Percentiles rank a stretch among this genome's conserved stretches.
These are phyloP conservation scores for Craniophora ligustri DNA, from an alignment of 2,888 invertebrate species.

Conservation along the genomic window DNA sequence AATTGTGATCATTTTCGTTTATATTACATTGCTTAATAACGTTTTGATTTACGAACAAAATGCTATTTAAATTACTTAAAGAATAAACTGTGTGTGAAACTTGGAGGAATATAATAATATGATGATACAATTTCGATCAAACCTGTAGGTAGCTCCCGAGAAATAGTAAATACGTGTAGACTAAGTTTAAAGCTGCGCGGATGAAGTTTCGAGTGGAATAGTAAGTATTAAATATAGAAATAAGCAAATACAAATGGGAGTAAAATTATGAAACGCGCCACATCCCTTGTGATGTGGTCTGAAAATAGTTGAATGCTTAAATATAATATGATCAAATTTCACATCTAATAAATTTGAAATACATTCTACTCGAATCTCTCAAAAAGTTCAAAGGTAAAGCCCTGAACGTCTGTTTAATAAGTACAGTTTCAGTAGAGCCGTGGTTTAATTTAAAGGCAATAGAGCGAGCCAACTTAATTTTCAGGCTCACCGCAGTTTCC, in stretches of 20 bases:
- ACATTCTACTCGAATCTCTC: constrained; percentile 48
- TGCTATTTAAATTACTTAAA: too few relatives aligned
- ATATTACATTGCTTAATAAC: too few relatives aligned
- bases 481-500: constrained; percentile 84
- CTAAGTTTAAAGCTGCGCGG: neutral
- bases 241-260: neutral
- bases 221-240: neutral
- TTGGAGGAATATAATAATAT: too few relatives aligned
- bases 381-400: constrained; percentile 61
- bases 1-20: too few relatives aligned
- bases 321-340: constrained; percentile 33
- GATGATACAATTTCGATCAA: too few relatives aligned
- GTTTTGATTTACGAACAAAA: too few relatives aligned
- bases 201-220: neutral
- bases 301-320: constrained; percentile 30
- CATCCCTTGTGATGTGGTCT: constrained; percentile 18
- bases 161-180: too few relatives aligned
- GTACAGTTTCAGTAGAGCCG: constrained; percentile 63
- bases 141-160: neutral
- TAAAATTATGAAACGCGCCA: constrained; percentile 15
- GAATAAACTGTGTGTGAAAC: too few relatives aligned
- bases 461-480: constrained; percentile 86
- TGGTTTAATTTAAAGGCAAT: constrained; percentile 84
- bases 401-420: constrained; percentile 58
- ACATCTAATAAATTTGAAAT: constrained; percentile 40